A percentile compares a stretch with the other conserved stretches of the same genome.
Evolutionary conservation across 2,797 vertebrate species (phyloP).

Genomic region (Phrynocephalus guinanensis): DNA sequence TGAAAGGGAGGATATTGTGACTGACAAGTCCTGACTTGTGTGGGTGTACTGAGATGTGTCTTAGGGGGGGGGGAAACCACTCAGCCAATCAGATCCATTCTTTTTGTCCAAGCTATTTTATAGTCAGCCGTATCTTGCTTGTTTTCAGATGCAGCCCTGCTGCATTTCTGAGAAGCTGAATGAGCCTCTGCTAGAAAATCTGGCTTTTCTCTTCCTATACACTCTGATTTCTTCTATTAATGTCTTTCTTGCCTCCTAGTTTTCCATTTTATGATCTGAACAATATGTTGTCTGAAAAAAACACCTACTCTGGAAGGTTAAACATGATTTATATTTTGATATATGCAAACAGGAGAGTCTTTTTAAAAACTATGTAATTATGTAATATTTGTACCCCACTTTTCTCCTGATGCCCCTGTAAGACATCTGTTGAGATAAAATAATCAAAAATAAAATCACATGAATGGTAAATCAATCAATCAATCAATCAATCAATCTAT

Average conservation of each 20-base stretch:
- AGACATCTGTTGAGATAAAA: neutral
- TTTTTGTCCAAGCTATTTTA: slow-evolving; percentile 20
- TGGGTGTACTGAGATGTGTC: slow-evolving; percentile 13
- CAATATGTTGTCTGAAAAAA: neutral
- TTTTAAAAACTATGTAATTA: neutral
- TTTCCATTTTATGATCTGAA: slow-evolving; percentile 30
- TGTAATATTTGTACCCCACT: neutral
- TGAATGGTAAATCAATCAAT: neutral
- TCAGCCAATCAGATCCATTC: slow-evolving; percentile 26
- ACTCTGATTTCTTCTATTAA: neutral
- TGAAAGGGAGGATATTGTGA: slow-evolving; percentile 28
- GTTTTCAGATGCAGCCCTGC: slow-evolving; percentile 22
- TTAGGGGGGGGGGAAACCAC: neutral
- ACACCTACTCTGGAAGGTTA: neutral
- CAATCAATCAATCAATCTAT: too few species aligned
- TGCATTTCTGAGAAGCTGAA: slow-evolving; percentile 21
- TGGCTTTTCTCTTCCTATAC: slow-evolving; percentile 9
- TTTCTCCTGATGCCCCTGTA: neutral
- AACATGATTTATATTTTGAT: neutral
- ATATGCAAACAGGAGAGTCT: neutral
- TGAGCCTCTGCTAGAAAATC: neutral
- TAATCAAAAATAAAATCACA: neutral
- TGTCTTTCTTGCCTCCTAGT: slow-evolving; percentile 8
- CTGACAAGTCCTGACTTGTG: slow-evolving; percentile 34
- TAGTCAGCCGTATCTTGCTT: slow-evolving; percentile 13